Percentiles rank a stretch among this genome's conserved stretches.
These are phyloP conservation scores for Macrobrachium rosenbergii DNA, from an alignment of 1,140 invertebrate genomes.

Conservation along the genomic window DNA sequence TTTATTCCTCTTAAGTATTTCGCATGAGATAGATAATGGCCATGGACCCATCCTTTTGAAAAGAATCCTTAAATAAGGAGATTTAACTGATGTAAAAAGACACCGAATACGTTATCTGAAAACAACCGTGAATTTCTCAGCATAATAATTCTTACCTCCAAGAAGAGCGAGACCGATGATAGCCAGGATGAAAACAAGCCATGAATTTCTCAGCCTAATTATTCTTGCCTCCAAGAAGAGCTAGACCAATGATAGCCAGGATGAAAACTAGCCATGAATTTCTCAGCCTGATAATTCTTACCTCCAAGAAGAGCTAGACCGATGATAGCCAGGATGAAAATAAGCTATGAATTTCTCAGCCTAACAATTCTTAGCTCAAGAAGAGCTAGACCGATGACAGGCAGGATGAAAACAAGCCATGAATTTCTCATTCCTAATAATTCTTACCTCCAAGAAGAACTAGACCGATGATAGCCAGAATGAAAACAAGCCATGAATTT, in stretches of 20 bases:
- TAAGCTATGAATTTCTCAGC: too few species aligned
- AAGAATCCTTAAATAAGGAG: too few species aligned
- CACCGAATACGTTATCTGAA: too few species aligned
- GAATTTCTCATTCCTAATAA: too few species aligned
- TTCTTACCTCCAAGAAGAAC: not conserved
- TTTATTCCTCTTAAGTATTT: too few species aligned
- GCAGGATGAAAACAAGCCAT: too few species aligned
- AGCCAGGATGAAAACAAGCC: not conserved
- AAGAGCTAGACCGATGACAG: not conserved
- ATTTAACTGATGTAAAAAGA: too few species aligned
- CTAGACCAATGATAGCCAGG: slow-evolving; percentile 22
- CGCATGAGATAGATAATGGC: too few species aligned
- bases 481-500: not conserved
- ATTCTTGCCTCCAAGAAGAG: not conserved
- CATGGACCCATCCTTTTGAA: too few species aligned
- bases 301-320: not conserved
- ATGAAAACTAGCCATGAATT: not conserved
- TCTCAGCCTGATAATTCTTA: not conserved
- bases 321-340: slow-evolving; percentile 10
- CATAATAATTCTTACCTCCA: not conserved
- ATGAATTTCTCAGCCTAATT: too few species aligned
- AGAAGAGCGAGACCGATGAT: slow-evolving; percentile 1
- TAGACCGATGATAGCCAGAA: slow-evolving; percentile 2
- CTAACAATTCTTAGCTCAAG: not conserved
- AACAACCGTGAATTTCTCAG: too few species aligned